Conservation (phyloP, 2,888 invertebrate genomes). For the Chrysomela aeneicollis region DNA sequence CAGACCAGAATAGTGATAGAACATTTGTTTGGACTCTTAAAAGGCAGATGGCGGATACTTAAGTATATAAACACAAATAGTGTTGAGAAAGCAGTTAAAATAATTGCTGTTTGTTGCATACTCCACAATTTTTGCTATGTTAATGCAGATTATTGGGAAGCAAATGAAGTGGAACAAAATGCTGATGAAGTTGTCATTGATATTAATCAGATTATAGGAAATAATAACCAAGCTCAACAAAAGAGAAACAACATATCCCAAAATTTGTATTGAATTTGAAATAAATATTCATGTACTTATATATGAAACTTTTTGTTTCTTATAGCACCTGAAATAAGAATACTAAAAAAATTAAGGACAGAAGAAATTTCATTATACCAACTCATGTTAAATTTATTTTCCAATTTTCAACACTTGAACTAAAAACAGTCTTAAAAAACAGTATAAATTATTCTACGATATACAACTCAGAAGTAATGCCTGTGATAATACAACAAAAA, state of each 20-base stretch:
- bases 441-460: too few species aligned
- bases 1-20: conserved; percentile 10
- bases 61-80: conserved; percentile 14
- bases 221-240: conserved; percentile 1
- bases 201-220: neutral
- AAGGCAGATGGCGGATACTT: conserved; percentile 13
- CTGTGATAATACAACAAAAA: too few species aligned
- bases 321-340: too few species aligned
- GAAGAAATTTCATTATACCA: too few species aligned
- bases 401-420: too few species aligned
- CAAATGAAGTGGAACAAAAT: conserved; percentile 11
- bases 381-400: too few species aligned
- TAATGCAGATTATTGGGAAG: conserved; percentile 3
- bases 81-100: conserved; percentile 20
- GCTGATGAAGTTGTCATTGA: neutral
- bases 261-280: too few species aligned
- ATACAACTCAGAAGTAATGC: too few species aligned
- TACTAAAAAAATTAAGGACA: too few species aligned
- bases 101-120: conserved; percentile 17
- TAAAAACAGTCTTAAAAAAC: too few species aligned
- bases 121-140: conserved; percentile 21
- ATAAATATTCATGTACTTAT: too few species aligned
- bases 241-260: conserved; percentile 1
- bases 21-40: conserved; percentile 18
- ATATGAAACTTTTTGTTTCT: too few species aligned